These are phyloP conservation scores for Drosophila arizonae DNA, from an alignment of 1,140 invertebrate species.

Conservation along the genomic window DNA sequence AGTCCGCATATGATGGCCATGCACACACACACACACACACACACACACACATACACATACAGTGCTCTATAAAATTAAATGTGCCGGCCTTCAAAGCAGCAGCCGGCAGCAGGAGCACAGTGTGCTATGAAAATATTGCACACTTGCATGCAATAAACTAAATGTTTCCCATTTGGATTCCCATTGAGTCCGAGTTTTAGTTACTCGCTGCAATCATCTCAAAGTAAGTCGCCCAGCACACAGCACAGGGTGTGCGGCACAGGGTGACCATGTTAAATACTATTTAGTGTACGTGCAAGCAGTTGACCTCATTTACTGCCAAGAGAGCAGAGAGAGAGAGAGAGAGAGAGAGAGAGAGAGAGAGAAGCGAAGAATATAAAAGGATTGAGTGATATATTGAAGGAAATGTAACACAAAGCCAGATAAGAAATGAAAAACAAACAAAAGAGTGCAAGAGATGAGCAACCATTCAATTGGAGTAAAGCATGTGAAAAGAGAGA, in stretches of 20 bases:
- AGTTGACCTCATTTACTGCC: neutral
- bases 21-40: constrained; percentile 4
- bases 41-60: neutral
- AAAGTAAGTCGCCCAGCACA: neutral
- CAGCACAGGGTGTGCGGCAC: neutral
- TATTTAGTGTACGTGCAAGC: neutral
- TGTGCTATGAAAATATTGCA: constrained; percentile 42
- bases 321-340: too few relatives aligned
- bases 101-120: constrained; percentile 1
- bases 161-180: constrained; percentile 38
- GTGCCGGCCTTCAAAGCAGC: constrained; percentile 37
- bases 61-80: constrained; percentile 53
- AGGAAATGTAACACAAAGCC: neutral
- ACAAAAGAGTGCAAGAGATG: too few relatives aligned
- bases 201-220: constrained; percentile 7
- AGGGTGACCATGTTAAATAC: constrained; percentile 1
- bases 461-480: too few relatives aligned
- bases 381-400: neutral
- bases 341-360: too few relatives aligned
- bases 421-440: neutral
- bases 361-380: neutral
- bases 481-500: too few relatives aligned
- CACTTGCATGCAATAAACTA: constrained; percentile 45
- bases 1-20: constrained; percentile 17
- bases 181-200: constrained; percentile 30